A percentile compares a stretch with the other conserved stretches of the same genome.
These are phyloP conservation scores for Melitaea cinxia DNA, from an alignment of 1,140 invertebrate genomes.

Conservation along the genomic window DNA sequence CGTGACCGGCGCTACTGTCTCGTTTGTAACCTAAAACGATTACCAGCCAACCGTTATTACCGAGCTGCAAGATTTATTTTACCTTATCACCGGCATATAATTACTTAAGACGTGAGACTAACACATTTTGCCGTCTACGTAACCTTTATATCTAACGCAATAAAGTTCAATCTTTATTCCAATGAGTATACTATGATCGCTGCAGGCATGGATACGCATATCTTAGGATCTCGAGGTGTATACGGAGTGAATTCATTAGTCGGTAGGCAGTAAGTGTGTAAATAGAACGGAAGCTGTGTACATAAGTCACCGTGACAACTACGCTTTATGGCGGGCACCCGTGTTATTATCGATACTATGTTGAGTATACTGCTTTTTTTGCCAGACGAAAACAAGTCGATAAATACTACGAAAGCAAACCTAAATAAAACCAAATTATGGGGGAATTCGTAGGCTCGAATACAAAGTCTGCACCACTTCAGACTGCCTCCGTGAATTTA, in stretches of 20 bases:
- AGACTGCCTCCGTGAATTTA: conserved; percentile 38
- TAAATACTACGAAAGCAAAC: neutral
- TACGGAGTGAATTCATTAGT: conserved; percentile 72
- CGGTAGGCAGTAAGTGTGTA: conserved; percentile 67
- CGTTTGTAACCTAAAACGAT: conserved; percentile 38
- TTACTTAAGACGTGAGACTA: conserved; percentile 41
- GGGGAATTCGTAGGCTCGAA: conserved; percentile 13
- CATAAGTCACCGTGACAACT: conserved; percentile 61
- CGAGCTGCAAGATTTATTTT: conserved; percentile 46
- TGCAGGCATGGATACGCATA: conserved; percentile 65
- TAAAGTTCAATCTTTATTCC: conserved; percentile 37
- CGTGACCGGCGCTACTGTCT: conserved; percentile 55
- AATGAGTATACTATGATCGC: conserved; percentile 33
- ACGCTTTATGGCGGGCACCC: conserved; percentile 21
- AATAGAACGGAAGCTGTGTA: conserved; percentile 72
- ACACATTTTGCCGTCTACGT: conserved; percentile 23
- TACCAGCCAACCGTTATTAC: conserved; percentile 34
- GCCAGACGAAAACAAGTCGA: neutral
- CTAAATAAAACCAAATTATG: neutral
- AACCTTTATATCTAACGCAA: conserved; percentile 30
- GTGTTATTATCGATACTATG: conserved; percentile 11
- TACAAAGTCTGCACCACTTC: conserved; percentile 30
- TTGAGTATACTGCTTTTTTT: conserved; percentile 25
- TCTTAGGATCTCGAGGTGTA: conserved; percentile 70
- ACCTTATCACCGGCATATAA: conserved; percentile 40